Evolutionary conservation across 2,797 vertebrate genomes (phyloP).

Genomic region (Sphaeramia orbicularis): DNA sequence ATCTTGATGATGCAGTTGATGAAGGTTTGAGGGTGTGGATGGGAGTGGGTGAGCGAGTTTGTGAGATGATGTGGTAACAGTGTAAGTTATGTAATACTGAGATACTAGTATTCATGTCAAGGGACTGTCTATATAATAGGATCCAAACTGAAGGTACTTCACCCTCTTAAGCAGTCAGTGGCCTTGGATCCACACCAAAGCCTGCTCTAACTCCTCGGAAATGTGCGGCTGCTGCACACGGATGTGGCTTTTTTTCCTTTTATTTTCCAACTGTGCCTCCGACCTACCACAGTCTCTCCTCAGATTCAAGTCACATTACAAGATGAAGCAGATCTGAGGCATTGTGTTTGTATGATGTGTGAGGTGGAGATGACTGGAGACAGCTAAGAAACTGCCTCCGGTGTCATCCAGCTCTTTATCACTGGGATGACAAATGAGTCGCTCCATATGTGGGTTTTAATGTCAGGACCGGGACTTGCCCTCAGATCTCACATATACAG

Average conservation of each 20-base stretch:
- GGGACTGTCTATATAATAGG: no score
- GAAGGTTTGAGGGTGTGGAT: no score
- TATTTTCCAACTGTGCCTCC: slow-evolving; percentile 23
- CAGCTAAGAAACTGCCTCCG: slow-evolving; percentile 39
- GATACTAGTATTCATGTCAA: no score
- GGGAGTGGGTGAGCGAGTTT: no score
- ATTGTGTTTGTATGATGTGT: slow-evolving; percentile 48
- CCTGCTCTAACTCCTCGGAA: slow-evolving; percentile 49
- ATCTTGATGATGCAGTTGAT: no score
- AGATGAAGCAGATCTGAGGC: slow-evolving; percentile 35
- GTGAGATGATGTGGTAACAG: no score
- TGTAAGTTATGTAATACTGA: no score
- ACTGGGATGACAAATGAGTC: slow-evolving; percentile 42
- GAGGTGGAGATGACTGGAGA: slow-evolving; percentile 53
- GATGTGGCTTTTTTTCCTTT: slow-evolving; percentile 62
- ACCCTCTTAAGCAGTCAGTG: slow-evolving; percentile 13
- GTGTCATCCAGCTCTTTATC: slow-evolving; percentile 55
- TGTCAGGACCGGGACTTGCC: slow-evolving; percentile 39
- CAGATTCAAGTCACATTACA: slow-evolving; percentile 51
- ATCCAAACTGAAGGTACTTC: not conserved
- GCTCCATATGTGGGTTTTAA: slow-evolving; percentile 53
- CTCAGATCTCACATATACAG: slow-evolving; percentile 34
- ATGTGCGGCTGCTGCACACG: slow-evolving; percentile 54
- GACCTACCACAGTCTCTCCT: slow-evolving; percentile 62
- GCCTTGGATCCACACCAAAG: slow-evolving; percentile 35